Conservation (phyloP, 2,888 invertebrate species). For the Melikaiella ostensackeni region DNA sequence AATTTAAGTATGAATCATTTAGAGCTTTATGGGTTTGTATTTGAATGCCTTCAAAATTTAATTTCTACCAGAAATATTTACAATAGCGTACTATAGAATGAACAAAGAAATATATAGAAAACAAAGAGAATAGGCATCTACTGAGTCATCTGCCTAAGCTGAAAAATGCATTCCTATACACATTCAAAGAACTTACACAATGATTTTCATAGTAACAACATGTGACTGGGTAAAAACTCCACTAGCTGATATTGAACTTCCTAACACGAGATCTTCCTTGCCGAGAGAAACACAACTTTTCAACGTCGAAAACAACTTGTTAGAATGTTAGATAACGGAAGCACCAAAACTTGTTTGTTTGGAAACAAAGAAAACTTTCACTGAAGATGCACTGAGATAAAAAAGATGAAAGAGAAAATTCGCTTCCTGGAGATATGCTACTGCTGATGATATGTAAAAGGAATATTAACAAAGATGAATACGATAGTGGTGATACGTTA, state of each 20-base stretch:
- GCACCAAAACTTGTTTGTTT: conserved; percentile 8
- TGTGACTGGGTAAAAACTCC: conserved; percentile 17
- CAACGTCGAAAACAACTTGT: not conserved
- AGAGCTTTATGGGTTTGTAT: too few relatives aligned
- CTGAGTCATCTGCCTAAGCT: not conserved
- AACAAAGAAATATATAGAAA: too few relatives aligned
- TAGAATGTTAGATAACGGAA: not conserved
- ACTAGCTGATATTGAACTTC: conserved; percentile 4
- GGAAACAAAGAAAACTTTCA: conserved; percentile 30
- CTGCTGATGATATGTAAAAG: not conserved
- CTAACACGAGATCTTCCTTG: not conserved
- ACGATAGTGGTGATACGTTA: not conserved
- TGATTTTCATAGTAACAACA: conserved; percentile 27
- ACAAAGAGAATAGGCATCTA: too few relatives aligned
- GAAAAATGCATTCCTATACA: not conserved
- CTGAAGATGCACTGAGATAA: not conserved
- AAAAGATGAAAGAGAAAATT: not conserved
- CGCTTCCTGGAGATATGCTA: not conserved
- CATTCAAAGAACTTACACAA: conserved; percentile 3
- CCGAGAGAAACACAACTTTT: conserved; percentile 13
- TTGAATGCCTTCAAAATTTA: too few relatives aligned
- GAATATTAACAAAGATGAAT: conserved; percentile 6
- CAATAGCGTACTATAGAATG: too few relatives aligned
- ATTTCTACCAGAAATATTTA: too few relatives aligned
- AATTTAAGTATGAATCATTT: too few relatives aligned